Base-by-base conservation (phyloP, 2,888 invertebrate genomes). In the Tolmerus cingulatus region DNA sequence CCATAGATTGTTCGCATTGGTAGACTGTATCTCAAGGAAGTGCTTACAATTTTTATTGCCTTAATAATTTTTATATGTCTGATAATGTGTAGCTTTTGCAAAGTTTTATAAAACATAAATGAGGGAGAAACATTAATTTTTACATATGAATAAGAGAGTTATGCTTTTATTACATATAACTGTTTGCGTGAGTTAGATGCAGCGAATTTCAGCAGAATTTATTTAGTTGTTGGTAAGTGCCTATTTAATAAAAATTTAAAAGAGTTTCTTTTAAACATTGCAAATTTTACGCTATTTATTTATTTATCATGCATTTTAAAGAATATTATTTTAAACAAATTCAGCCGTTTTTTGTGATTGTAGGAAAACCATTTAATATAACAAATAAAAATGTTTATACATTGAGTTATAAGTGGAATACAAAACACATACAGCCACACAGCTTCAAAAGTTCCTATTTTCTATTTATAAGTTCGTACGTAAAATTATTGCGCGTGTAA, bases 1-100 rank as follows among this genome's bases (percentile, higher is more conserved):
- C 57, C 82, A 82, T 57, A 57, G 40, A 27, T 55, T 81, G 51
- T 81, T 55, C 51, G 19, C 27, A 37, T 27, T 16, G 12, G 8
- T 76, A 76, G 76, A 14, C 16, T 7, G 7, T 76, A 37, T 37
- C 30, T 76, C 30, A 14, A 76, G 76, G n/a, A 76, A 76, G 78
- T 46, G 82, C 79, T 51, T 34, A 82, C 51, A 82, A 40, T 19
- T 66, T 30, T 57, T 57, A 82, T 82, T 66, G 82, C 82, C 82
- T 82, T 82, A 82, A 82, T 37, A 3, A 37, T 82, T 82, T 82
- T 57, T 82, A 27, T 82, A 34, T 37, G 82, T 82, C 55, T 66
- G 12, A 66, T 82, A 57, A 82, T 66, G 37, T 46, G 66, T 82
- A 82, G 82, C 57, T 82, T 82, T 82, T 82, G 82, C 82, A 82